A percentile compares a stretch with the other conserved stretches of the same genome.
Conservation (phyloP, 2,888 invertebrate genomes). For the Callinectes sapidus region DNA sequence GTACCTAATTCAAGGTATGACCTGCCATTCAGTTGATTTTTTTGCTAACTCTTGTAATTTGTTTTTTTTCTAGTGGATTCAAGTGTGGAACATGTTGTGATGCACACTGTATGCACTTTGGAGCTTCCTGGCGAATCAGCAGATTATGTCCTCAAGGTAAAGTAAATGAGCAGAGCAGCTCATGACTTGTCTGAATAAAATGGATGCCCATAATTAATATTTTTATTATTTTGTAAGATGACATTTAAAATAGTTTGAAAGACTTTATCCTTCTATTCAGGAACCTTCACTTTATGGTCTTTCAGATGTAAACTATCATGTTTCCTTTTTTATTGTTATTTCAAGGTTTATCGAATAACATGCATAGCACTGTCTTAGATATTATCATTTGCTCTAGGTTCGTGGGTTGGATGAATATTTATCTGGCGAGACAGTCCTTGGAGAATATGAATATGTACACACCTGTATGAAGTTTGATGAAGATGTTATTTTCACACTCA, state of each 20-base stretch:
- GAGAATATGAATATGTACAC: conserved; percentile 94
- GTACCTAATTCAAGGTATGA: no score
- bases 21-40: no score
- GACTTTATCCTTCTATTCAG: not conserved
- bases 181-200: not conserved
- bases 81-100: conserved; percentile 89
- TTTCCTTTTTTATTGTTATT: not conserved
- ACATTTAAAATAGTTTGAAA: not conserved
- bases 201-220: not conserved
- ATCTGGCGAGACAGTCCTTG: conserved; percentile 87
- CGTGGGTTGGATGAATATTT: conserved; percentile 93
- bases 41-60: not conserved
- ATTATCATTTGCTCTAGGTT: conserved; percentile 80
- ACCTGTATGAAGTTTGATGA: conserved; percentile 94
- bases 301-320: not conserved
- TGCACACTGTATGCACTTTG: conserved; percentile 88
- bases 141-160: conserved; percentile 72
- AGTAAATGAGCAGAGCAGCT: not conserved
- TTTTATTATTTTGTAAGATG: not conserved
- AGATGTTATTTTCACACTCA: conserved; percentile 85
- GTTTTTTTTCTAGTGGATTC: conserved; percentile 84
- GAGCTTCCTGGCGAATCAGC: conserved; percentile 75
- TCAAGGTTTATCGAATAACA: not conserved
- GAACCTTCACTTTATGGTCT: not conserved
- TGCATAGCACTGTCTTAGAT: not conserved